Evolutionary conservation across 2,888 invertebrate species (phyloP).

Genomic region (Machimus rusticus): DNA sequence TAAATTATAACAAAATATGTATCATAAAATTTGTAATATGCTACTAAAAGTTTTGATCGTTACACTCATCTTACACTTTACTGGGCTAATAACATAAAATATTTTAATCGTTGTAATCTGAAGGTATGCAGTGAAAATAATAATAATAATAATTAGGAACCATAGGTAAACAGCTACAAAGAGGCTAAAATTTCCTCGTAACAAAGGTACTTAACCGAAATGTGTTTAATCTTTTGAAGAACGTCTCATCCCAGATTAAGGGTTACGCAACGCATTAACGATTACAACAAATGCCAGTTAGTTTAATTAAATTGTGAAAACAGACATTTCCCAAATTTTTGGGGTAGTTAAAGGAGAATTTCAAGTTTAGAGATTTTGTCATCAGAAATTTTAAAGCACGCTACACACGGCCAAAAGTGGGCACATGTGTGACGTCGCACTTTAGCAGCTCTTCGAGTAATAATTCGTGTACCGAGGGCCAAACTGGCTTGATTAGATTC

Average conservation of each 20-base stretch:
- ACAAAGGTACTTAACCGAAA: neutral
- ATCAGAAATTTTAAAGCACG: neutral
- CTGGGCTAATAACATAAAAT: neutral
- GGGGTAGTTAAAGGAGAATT: neutral
- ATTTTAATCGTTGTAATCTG: neutral
- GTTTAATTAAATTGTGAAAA: neutral
- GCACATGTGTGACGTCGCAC: neutral
- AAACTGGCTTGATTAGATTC: neutral
- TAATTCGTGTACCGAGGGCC: neutral
- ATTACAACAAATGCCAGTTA: neutral
- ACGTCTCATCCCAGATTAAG: neutral
- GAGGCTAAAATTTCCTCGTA: neutral
- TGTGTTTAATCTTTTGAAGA: neutral
- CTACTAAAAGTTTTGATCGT: neutral
- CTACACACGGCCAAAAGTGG: neutral
- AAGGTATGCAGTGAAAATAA: neutral
- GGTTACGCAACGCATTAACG: neutral
- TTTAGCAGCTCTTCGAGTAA: neutral
- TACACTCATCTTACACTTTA: neutral
- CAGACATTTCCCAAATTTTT: neutral
- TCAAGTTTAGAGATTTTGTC: neutral
- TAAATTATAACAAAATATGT: too few species aligned
- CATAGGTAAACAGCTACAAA: neutral
- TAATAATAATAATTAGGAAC: neutral
- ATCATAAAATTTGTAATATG: neutral